Evolutionary conservation across 1,140 invertebrate species (phyloP), one percentile per base, ranked within the genome.

Genomic region (Colletes latitarsis): DNA sequence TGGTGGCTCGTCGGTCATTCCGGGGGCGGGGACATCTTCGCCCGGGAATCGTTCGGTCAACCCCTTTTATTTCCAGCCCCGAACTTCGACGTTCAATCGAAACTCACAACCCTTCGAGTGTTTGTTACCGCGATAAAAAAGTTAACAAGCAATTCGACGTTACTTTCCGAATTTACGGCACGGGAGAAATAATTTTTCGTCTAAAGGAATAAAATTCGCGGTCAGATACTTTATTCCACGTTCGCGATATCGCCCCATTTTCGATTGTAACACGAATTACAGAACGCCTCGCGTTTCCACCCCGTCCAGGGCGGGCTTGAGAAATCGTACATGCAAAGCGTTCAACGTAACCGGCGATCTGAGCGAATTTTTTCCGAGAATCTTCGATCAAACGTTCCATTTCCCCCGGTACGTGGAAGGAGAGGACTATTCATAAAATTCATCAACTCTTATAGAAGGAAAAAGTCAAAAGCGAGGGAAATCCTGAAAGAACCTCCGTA

Each of bases 401-500:
- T 46, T 64, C 63, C 68, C 17, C 12, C 21, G 71, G 14, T 49
- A 6, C 41, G 57, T 52, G 49, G 39, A 66, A 76, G 57, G 63
- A 53, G 66, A 68, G 57, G 62, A 76, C 70, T 15, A 74, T 84
- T 73, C 71, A 82, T 77, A 81, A 82, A 85, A 82, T 82, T 85
- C 68, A 63, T 70, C 67, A 77, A 76, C 70, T n/a, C 41, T 57
- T 85, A 53, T 55, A 85, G 81, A 74, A 69, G 78, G 79, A 85
- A 77, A 77, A 81, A 79, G 82, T 76, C 49, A 75, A 68, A 83
- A 86, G 77, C 68, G 69, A 83, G 77, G 66, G 83, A 76, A 82
- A 83, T 81, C 68, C 77, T 58, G 70, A 83, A 77, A 81, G 78
- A 68, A 83, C 49, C 64, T 60, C 39, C 53, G 71, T 43, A 87